Conservation (phyloP, 2,888 invertebrate genomes). For the Caenorhabditis sinica region DNA sequence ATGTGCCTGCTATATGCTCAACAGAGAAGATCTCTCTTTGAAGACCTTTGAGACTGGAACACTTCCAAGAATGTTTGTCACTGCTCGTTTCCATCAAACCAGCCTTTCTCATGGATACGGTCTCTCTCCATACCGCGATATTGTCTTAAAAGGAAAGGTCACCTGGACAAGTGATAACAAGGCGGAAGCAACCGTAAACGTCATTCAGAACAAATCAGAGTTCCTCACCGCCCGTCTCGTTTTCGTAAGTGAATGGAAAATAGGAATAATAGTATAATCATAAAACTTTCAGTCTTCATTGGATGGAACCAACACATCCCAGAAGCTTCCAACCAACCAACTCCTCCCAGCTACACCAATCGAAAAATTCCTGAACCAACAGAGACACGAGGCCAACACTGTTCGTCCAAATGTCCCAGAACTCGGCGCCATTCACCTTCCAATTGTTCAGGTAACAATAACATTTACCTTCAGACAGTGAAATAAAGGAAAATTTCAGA, state of each 20-base stretch:
- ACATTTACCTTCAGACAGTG: background rate
- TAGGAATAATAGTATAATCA: too few relatives aligned
- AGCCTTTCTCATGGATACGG: conserved; percentile 27
- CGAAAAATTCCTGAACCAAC: conserved; percentile 39
- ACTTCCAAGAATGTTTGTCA: conserved; percentile 64
- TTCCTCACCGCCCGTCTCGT: conserved; percentile 50
- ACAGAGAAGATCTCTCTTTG: conserved; percentile 44
- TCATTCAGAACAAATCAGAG: conserved; percentile 57
- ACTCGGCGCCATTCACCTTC: conserved; percentile 34
- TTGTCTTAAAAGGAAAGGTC: conserved; percentile 58
- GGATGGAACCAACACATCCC: conserved; percentile 43
- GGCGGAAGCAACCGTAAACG: conserved; percentile 58
- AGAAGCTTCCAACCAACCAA: conserved; percentile 55
- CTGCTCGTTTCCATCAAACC: conserved; percentile 56
- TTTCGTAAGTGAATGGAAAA: conserved; percentile 61
- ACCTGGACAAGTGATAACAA: conserved; percentile 58
- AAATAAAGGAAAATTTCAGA: conserved; percentile 2
- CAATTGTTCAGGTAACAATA: conserved; percentile 29
- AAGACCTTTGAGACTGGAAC: conserved; percentile 51
- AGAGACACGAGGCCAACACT: conserved; percentile 46
- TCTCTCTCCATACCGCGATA: conserved; percentile 51
- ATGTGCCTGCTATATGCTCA: conserved; percentile 60
- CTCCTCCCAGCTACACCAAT: conserved; percentile 44
- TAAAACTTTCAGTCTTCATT: conserved; percentile 48
- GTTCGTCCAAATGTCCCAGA: conserved; percentile 35